Evolutionary conservation across 2,888 invertebrate genomes (phyloP).

Genomic region (Eledona agricola): DNA sequence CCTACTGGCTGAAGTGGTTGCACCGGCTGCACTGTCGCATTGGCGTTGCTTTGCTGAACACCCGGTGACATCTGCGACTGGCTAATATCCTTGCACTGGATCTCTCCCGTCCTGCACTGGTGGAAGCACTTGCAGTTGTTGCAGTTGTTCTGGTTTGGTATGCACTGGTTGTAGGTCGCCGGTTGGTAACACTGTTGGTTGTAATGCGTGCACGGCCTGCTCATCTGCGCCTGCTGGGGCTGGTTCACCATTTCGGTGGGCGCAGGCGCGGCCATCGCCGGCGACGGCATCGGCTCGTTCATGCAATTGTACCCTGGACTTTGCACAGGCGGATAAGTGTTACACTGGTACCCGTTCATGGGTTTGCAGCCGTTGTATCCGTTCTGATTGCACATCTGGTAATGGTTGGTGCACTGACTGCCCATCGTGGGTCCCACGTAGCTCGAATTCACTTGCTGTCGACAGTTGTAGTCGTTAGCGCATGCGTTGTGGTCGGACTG

Average conservation of each 20-base stretch:
- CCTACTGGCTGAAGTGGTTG: constrained; percentile 59
- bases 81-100: constrained; percentile 67
- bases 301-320: constrained; percentile 48
- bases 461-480: constrained; percentile 43
- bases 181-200: constrained; percentile 44
- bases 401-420: constrained; percentile 50
- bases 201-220: constrained; percentile 54
- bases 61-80: constrained; percentile 67
- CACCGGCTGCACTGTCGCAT: constrained; percentile 52
- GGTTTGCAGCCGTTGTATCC: constrained; percentile 42
- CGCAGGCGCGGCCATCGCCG: constrained; percentile 58
- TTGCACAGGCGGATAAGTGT: constrained; percentile 44
- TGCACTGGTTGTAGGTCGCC: constrained; percentile 40
- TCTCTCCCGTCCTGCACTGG: constrained; percentile 55
- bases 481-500: constrained; percentile 48
- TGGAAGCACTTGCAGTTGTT: constrained; percentile 52
- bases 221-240: constrained; percentile 59
- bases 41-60: constrained; percentile 46
- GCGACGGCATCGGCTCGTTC: constrained; percentile 56
- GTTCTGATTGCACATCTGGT: constrained; percentile 51
- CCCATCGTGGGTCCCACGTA: constrained; percentile 41
- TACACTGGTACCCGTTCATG: constrained; percentile 47
- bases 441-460: constrained; percentile 45
- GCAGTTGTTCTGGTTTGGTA: constrained; percentile 43
- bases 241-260: constrained; percentile 54